Evolutionary conservation across 2,888 invertebrate genomes (phyloP), one percentile per base, ranked within the genome.

Genomic region (Endotricha flammealis): DNA sequence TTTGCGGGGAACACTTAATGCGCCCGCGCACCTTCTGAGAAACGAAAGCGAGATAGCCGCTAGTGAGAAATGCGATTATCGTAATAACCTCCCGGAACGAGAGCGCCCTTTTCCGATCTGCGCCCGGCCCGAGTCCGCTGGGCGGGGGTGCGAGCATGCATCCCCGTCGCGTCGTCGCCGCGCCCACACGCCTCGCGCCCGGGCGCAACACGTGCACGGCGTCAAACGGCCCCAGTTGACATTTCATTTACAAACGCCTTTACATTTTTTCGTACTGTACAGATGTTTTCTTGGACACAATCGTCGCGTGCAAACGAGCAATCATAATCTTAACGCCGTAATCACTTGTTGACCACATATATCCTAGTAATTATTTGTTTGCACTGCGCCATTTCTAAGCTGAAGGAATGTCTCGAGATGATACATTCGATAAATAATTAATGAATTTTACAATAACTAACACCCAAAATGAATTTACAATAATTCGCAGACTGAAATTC

Each of bases 21-120:
- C 57, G 54, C 50, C 51, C 56, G 61, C 64, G 67, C 68, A 58
- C 66, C 75, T 85, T 85, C 85, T 63, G 48, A 65, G 85, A 85
- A 85, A 75, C 79, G 81, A 82, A 78, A 81, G 79, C 78, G 72
- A 79, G 76, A 76, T 74, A 76, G 71, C 57, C 64, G 54, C 71
- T 79, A 74, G 79, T 75, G 68, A 73, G 81, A 82, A 83, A 76
- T 65, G 70, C 71, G 75, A 83, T 85, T 82, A 83, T 72, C 69
- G 77, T 82, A 82, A 83, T 76, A 79, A 78, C 71, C 76, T 78
- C 77, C 73, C 66, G 73, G 76, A 77, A 81, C 65, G 65, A 58
- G 62, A 59, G 42, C 45, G 65, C 64, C 66, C 66, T 66, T 74
- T 73, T 70, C 73, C 72, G 74, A 78, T 73, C 62, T 57, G 50